phyloP scores from a whole-genome alignment of 2,113 vertebrate genomes.

The Cavia porcellus region DNA sequence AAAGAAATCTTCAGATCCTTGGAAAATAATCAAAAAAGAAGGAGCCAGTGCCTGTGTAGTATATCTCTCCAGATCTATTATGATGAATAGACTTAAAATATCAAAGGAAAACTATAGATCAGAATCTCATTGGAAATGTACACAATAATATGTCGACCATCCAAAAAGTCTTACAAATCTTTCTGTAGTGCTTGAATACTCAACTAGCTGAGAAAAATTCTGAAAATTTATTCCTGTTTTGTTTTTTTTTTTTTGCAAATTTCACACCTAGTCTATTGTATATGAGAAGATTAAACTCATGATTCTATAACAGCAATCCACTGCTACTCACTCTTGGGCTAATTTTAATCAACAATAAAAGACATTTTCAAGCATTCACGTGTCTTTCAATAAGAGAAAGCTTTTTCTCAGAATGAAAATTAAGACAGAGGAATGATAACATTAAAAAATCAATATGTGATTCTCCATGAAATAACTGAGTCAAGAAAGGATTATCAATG shows the following conservation, averaged over 20 bases:
- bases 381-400: neutral
- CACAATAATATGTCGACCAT: conserved; percentile 43
- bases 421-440: neutral
- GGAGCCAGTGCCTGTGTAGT: neutral
- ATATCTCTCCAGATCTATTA: neutral
- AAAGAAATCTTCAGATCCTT: neutral
- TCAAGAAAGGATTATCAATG: neutral
- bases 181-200: conserved; percentile 18
- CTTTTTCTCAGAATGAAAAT: neutral
- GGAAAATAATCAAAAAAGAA: conserved; percentile 47
- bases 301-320: neutral
- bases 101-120: conserved; percentile 8
- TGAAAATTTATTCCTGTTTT: neutral
- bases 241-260: conserved; percentile 16
- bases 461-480: neutral
- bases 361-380: conserved; percentile 4
- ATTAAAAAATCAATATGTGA: conserved; percentile 32
- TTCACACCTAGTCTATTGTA: neutral
- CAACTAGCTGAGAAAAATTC: neutral
- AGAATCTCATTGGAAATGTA: conserved; percentile 10
- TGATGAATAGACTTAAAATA: neutral
- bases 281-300: neutral
- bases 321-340: neutral
- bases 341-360: conserved; percentile 46
- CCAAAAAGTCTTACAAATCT: conserved; percentile 19